A percentile compares a stretch with the other conserved stretches of the same genome.
Evolutionary conservation across 30 jellyfish, hydroid and myxozoan genomes (phyloP).

Genomic region (Morbakka virulenta): DNA sequence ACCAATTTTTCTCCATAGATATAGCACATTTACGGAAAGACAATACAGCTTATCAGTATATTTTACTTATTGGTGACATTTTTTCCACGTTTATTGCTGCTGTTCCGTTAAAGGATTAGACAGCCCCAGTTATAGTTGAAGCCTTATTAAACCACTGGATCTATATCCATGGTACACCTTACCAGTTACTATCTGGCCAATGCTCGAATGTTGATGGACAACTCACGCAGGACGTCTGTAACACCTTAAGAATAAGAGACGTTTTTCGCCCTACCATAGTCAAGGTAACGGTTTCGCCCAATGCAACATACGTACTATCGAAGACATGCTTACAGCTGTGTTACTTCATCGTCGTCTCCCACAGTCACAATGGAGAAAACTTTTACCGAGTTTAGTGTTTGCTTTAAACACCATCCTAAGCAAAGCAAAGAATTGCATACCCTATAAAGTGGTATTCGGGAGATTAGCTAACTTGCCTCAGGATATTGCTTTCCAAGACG

Average conservation of each 20-base stretch:
- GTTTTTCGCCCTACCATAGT: slow-evolving; percentile 43
- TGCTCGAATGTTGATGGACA: slow-evolving; percentile 51
- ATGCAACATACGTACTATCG: slow-evolving; percentile 4
- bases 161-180: slow-evolving; percentile 58
- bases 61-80: not conserved
- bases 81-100: not conserved
- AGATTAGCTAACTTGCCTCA: slow-evolving; percentile 51
- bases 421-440: slow-evolving; percentile 6
- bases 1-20: not conserved
- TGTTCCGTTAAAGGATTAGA: not conserved
- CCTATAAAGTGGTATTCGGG: slow-evolving; percentile 48
- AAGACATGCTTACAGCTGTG: slow-evolving; percentile 61
- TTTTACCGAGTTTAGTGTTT: slow-evolving; percentile 40
- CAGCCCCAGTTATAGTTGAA: slow-evolving; percentile 20
- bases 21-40: not conserved
- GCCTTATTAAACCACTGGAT: slow-evolving; percentile 49
- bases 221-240: slow-evolving; percentile 38
- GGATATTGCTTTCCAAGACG: slow-evolving; percentile 33
- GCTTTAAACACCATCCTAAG: slow-evolving; percentile 42
- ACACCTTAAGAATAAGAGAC: slow-evolving; percentile 32
- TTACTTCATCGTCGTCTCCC: slow-evolving; percentile 54
- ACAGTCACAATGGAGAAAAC: slow-evolving; percentile 47
- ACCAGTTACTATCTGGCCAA: slow-evolving; percentile 30
- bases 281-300: slow-evolving; percentile 40
- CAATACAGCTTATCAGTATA: not conserved